phyloP scores from a whole-genome alignment of 2,797 vertebrate genomes.

The Sebastes itinus region DNA sequence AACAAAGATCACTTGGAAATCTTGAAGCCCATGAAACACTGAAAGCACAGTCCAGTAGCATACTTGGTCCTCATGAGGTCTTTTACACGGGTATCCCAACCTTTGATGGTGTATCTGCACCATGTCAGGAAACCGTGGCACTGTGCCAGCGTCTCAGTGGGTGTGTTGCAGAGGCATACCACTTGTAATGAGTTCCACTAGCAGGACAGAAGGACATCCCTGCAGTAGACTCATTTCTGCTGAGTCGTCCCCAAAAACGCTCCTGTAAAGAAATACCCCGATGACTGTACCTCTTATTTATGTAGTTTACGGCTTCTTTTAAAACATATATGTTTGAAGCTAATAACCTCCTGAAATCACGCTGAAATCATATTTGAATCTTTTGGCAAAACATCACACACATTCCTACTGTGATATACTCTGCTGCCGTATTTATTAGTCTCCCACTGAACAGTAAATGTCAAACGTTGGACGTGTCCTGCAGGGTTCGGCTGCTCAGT shows the following conservation, averaged over 20 bases:
- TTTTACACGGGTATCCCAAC: slow-evolving; percentile 53
- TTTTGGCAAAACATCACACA: slow-evolving; percentile 71
- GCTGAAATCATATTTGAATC: slow-evolving; percentile 63
- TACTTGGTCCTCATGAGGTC: slow-evolving; percentile 38
- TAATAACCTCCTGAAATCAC: slow-evolving; percentile 55
- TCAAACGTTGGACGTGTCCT: slow-evolving; percentile 52
- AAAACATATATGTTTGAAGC: slow-evolving; percentile 42
- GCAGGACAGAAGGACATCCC: slow-evolving; percentile 36
- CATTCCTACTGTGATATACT: slow-evolving; percentile 49
- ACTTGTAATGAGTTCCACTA: slow-evolving; percentile 67
- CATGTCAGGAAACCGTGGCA: slow-evolving; percentile 44
- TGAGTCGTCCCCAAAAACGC: slow-evolving; percentile 21
- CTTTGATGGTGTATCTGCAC: slow-evolving; percentile 70
- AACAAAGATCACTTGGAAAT: slow-evolving; percentile 8
- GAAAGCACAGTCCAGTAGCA: slow-evolving; percentile 29
- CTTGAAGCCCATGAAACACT: slow-evolving; percentile 38
- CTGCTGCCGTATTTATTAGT: slow-evolving; percentile 64
- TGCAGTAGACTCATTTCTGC: slow-evolving; percentile 40
- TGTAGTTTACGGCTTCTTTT: slow-evolving; percentile 59
- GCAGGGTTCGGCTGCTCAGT: slow-evolving; percentile 38
- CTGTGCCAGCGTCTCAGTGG: slow-evolving; percentile 55
- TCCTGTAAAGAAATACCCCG: slow-evolving; percentile 37
- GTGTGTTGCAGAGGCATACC: slow-evolving; percentile 47
- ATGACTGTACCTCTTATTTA: slow-evolving; percentile 33
- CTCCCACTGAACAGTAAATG: slow-evolving; percentile 63